Conservation (phyloP, 2,888 invertebrate species). For the Dione vanillae region DNA sequence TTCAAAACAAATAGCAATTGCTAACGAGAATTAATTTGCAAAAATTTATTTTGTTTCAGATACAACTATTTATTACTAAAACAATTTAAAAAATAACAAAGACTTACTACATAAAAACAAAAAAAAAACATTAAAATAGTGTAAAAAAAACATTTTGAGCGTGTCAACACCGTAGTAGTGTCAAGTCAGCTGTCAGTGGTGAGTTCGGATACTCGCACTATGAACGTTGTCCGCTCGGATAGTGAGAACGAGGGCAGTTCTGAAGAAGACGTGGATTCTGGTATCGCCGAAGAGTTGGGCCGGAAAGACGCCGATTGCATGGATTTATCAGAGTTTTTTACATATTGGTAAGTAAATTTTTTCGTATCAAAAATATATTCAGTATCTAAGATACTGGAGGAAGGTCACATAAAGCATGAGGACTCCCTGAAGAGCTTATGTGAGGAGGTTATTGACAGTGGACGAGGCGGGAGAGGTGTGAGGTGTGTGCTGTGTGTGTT, state of each 20-base stretch:
- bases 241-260: slow-evolving; percentile 61
- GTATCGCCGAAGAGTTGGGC: slow-evolving; percentile 70
- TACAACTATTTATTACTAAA: not conserved
- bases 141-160: not conserved
- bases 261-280: slow-evolving; percentile 77
- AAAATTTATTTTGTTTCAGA: not conserved
- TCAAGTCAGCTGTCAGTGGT: not conserved
- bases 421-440: too few relatives aligned
- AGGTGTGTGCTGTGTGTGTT: too few relatives aligned
- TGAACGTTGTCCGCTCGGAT: slow-evolving; percentile 48
- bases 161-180: slow-evolving; percentile 21
- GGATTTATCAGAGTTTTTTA: slow-evolving; percentile 75
- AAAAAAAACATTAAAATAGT: not conserved
- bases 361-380: too few relatives aligned
- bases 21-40: not conserved
- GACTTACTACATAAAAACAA: not conserved
- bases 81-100: not conserved
- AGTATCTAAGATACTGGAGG: too few relatives aligned
- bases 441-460: too few relatives aligned
- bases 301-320: slow-evolving; percentile 67
- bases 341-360: slow-evolving; percentile 74
- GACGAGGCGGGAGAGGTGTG: too few relatives aligned
- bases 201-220: slow-evolving; percentile 27
- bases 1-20: not conserved
- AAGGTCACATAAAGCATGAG: too few relatives aligned